Evolutionary conservation across 2,797 vertebrate genomes (phyloP).

Genomic region (Darevskia nairensis): DNA sequence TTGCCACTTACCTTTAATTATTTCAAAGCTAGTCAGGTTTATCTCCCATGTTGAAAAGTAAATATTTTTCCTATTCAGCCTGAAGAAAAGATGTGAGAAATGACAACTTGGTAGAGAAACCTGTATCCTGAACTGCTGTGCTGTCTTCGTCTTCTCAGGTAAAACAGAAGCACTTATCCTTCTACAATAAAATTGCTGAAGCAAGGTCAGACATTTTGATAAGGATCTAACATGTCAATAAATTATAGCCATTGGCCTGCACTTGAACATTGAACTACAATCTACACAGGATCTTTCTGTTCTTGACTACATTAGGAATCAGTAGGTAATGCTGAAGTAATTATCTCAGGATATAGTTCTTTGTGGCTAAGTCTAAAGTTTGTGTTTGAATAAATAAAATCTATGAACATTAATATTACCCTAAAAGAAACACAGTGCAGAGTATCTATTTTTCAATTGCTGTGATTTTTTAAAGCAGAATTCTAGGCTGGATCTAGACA

Average conservation of each 20-base stretch:
- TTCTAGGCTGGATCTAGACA: too few species aligned
- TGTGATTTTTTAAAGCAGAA: constrained; percentile 37
- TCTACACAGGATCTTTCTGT: constrained; percentile 48
- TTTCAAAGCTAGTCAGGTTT: background rate
- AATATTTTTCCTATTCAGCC: constrained; percentile 22
- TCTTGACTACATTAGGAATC: constrained; percentile 57
- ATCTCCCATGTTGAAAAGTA: background rate
- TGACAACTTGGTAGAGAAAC: constrained; percentile 9
- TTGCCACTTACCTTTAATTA: background rate
- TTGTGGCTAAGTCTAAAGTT: constrained; percentile 70
- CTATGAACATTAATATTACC: constrained; percentile 54
- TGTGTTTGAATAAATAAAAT: constrained; percentile 72
- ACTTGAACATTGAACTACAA: constrained; percentile 55
- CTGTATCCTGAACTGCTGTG: constrained; percentile 28
- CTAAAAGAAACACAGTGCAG: constrained; percentile 29
- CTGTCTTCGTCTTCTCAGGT: constrained; percentile 39
- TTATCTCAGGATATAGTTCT: constrained; percentile 70
- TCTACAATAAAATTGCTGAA: constrained; percentile 72
- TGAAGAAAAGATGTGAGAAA: constrained; percentile 40
- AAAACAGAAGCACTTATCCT: constrained; percentile 52
- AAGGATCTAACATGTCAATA: constrained; percentile 67
- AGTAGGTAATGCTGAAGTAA: constrained; percentile 70
- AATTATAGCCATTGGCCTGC: constrained; percentile 58
- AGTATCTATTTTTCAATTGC: constrained; percentile 50
- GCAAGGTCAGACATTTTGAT: constrained; percentile 67